Percentiles rank a stretch among this genome's conserved stretches.
These are phyloP conservation scores for Neuroterus valhalla DNA, from an alignment of 1,140 invertebrate species.

Conservation along the genomic window DNA sequence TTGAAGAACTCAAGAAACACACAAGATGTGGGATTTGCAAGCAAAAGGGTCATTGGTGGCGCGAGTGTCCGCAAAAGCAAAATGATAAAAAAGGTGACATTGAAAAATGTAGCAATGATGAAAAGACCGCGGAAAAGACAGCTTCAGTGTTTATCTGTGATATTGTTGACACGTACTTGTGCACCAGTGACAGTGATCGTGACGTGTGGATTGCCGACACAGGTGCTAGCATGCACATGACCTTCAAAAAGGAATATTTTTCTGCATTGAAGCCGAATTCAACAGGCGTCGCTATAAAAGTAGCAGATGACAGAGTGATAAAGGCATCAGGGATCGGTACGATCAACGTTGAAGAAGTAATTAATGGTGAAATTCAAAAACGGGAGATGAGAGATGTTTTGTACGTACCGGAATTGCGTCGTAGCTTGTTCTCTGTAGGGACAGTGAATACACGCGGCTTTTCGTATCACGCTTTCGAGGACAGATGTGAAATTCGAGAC, in stretches of 20 bases:
- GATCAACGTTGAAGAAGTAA: constrained; percentile 2
- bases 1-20: constrained; percentile 25
- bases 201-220: constrained; percentile 32
- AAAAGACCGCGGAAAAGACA: too few species aligned
- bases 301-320: constrained; percentile 31
- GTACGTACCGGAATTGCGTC: constrained; percentile 28
- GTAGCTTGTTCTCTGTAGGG: constrained; percentile 35
- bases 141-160: constrained; percentile 9
- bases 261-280: background rate
- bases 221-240: constrained; percentile 36
- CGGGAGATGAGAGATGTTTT: constrained; percentile 19
- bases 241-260: constrained; percentile 14
- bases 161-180: constrained; percentile 19
- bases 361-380: background rate
- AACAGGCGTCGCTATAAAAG: constrained; percentile 9
- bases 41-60: constrained; percentile 27
- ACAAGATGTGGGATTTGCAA: constrained; percentile 29
- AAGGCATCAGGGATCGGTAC: constrained; percentile 1
- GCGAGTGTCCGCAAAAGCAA: constrained; percentile 27
- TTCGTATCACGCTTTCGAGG: too few species aligned
- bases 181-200: background rate
- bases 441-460: too few species aligned
- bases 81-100: background rate
- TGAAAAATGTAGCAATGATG: too few species aligned
- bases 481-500: too few species aligned